Evolutionary conservation across 2,113 vertebrate genomes (phyloP).

Genomic region (Empidonax traillii): DNA sequence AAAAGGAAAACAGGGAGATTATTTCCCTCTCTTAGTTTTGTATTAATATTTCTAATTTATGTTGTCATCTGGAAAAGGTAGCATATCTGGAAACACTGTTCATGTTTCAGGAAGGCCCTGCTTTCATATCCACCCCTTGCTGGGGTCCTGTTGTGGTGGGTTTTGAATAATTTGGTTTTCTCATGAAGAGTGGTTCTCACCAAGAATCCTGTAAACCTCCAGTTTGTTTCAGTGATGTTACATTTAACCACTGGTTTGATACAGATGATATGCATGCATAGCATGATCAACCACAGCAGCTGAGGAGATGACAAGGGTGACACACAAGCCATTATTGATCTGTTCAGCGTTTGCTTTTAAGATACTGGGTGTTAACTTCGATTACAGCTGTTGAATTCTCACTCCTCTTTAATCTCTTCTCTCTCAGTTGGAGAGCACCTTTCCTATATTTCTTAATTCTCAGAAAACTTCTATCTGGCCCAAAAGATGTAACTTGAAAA

Average conservation of each 20-base stretch:
- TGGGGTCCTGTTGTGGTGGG: rapidly evolving
- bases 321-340: background rate
- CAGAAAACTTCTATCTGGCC: background rate
- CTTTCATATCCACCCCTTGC: background rate
- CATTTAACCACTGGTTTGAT: background rate
- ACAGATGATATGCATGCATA: background rate
- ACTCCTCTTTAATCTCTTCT: background rate
- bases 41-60: background rate
- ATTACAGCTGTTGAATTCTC: background rate
- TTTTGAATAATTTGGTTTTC: background rate
- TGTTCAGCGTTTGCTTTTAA: background rate
- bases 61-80: background rate
- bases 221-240: background rate
- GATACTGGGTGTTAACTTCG: background rate
- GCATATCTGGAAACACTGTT: background rate
- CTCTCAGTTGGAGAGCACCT: background rate
- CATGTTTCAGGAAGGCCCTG: background rate
- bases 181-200: background rate
- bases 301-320: background rate
- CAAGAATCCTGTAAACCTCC: background rate
- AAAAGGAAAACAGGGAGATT: background rate
- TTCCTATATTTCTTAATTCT: slow-evolving; percentile 36
- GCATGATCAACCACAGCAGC: background rate
- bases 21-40: background rate
- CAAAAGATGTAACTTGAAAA: slow-evolving; percentile 29